Percentiles rank a stretch among this genome's conserved stretches.
Evolutionary conservation across 2,797 vertebrate genomes (phyloP).

Genomic region (Acridotheres tristis): DNA sequence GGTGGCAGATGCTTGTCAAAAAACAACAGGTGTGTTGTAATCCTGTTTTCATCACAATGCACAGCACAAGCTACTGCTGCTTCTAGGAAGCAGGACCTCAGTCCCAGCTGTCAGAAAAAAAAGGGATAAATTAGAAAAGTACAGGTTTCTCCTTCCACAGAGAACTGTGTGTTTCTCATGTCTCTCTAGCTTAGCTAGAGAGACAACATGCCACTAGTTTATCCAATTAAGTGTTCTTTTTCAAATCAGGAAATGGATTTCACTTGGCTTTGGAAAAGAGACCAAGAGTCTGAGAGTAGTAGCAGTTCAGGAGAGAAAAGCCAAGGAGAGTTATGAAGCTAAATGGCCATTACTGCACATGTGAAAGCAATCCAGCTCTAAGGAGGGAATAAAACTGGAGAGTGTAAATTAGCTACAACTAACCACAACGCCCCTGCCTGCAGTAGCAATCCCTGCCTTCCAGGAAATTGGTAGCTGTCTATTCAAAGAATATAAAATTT

Average conservation of each 20-base stretch:
- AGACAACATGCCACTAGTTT: background rate
- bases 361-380: background rate
- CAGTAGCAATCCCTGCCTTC: background rate
- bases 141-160: background rate
- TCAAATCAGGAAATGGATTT: background rate
- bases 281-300: background rate
- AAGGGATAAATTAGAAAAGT: background rate
- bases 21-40: background rate
- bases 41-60: background rate
- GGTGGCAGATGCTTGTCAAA: background rate
- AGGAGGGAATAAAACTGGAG: background rate
- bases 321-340: background rate
- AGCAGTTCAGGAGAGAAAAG: background rate
- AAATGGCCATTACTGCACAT: background rate
- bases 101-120: background rate
- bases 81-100: background rate
- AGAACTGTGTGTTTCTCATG: background rate
- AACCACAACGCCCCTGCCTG: background rate
- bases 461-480: background rate
- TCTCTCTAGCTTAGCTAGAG: background rate
- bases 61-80: background rate
- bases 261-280: background rate
- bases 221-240: background rate
- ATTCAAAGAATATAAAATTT: background rate
- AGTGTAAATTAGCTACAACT: accelerated